Base-by-base conservation (phyloP, 2,888 invertebrate genomes). In the Acrobasis suavella region DNA sequence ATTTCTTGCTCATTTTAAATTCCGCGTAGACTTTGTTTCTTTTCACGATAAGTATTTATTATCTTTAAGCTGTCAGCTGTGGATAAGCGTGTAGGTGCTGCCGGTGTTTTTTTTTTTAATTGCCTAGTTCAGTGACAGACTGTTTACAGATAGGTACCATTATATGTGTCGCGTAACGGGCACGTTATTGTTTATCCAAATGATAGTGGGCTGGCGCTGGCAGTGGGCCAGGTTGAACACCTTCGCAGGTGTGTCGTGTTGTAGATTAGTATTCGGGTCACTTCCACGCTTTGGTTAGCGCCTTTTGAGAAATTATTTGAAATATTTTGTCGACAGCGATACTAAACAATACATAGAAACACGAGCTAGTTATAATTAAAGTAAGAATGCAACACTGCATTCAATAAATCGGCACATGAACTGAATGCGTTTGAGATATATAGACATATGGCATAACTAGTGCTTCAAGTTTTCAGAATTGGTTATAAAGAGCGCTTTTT, bases 171-270 rank as follows among this genome's bases (percentile, higher is more conserved):
- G 72, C 65, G 63, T 85, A 88, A 85, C 85, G 83, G 82, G 74
- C 68, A 69, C 72, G 71, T 80, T 85, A 85, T 87, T 87, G 83
- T 87, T 85, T 85, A 85, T 87, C 78, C 77, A 77, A 79, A 78
- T 81, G 68, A 77, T 80, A 74, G 82, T 83, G 72, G 79, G 78
- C 72, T 87, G 85, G 85, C 86, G 78, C 72, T 87, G 85, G 85
- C 86, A 78, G 69, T 67, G 73, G 67, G 78, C 84, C 80, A 80
- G 73, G 72, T 50, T 69, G 71, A 73, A 76, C 79, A 85, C 85
- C 83, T 85, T 80, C 77, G 70, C 86, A 87, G 87, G 86, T 89
- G 85, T 83, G 76, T 72, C 46, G 46, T 46, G 46, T 69, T 64
- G 67, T 72, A 72, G 72, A 72, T 79, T 78, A 75, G 69, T 73